Evolutionary conservation across 2,113 vertebrate species (phyloP), one percentile per base, ranked within the genome.

Genomic region (Pelusios castaneus): DNA sequence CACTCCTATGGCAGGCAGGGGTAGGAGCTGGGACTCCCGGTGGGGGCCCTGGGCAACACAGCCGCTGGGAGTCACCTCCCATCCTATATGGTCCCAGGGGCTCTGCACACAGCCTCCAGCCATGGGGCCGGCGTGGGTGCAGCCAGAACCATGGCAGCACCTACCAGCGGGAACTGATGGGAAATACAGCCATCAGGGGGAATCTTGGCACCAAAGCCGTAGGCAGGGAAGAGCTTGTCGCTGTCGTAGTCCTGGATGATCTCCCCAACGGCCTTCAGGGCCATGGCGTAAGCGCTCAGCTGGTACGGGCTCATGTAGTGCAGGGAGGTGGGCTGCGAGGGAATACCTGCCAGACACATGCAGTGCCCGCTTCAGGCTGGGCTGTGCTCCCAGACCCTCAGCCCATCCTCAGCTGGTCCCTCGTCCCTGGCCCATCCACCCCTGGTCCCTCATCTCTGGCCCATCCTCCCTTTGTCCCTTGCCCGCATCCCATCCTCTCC

Each of bases 201-300:
- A 95, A 99, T 95, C 97, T 99, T 99, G 97, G 99, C 99, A 3
- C 99, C 99, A 7, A 99, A 99, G 89, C 99, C 99, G 0, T 99
- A 99, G 83, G 99, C 99, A 13, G 99, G 99, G 96, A 99, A 99
- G 95, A 99, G 99, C 96, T 99, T 99, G 98, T 99, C 99, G 1
- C 99, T 99, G 98, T 99, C 99, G 3, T 99, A 99, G 98, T 99
- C 99, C 98, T 99, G 99, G 97, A 99, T 99, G 98, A 99, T 99
- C 97, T 99, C 99, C 54, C 99, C 99, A 60, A 99, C 99, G 5
- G 99, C 99, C 97, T 99, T 99, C 97, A 99, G 97, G 0, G 99
- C 99, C 99, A 99, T 99, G 94, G 99, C 99, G 22, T 99, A 99
- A 86, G 99, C 99, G 34, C 99, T 99, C 98, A 99, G 99, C 98